Conservation (phyloP, 2,797 vertebrate genomes). For the Lagorchestes hirsutus region DNA sequence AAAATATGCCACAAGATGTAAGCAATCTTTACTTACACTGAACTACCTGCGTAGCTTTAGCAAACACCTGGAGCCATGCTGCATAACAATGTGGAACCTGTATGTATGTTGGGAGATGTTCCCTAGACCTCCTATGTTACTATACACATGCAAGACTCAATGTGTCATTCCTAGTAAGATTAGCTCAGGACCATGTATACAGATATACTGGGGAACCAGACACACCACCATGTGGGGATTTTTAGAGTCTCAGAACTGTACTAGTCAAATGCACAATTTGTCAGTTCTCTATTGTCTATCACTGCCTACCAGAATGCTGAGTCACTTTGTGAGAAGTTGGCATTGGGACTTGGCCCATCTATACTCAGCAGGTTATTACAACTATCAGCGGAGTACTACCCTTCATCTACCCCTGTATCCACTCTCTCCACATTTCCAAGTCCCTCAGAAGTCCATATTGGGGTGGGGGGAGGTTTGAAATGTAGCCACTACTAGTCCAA, state of each 20-base stretch:
- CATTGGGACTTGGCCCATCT: background rate
- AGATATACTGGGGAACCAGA: background rate
- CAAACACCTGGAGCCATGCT: background rate
- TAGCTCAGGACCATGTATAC: background rate
- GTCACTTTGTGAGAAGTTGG: background rate
- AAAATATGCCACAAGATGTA: background rate
- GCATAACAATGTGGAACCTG: background rate
- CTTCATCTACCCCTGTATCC: background rate
- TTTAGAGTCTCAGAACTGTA: background rate
- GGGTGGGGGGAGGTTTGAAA: background rate
- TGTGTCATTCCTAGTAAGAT: background rate
- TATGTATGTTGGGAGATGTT: background rate
- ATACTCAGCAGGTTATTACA: background rate
- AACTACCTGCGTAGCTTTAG: background rate
- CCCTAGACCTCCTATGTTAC: background rate
- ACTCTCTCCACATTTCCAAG: background rate
- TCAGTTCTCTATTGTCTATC: background rate
- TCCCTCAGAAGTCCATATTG: background rate
- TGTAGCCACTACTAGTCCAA: background rate
- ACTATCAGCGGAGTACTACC: background rate
- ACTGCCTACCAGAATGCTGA: background rate
- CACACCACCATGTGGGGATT: background rate
- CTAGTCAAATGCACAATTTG: background rate
- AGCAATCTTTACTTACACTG: background rate
- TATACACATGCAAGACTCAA: background rate